Evolutionary conservation across 2,888 invertebrate genomes (phyloP).

Genomic region (Hypselothyrea guttata): DNA sequence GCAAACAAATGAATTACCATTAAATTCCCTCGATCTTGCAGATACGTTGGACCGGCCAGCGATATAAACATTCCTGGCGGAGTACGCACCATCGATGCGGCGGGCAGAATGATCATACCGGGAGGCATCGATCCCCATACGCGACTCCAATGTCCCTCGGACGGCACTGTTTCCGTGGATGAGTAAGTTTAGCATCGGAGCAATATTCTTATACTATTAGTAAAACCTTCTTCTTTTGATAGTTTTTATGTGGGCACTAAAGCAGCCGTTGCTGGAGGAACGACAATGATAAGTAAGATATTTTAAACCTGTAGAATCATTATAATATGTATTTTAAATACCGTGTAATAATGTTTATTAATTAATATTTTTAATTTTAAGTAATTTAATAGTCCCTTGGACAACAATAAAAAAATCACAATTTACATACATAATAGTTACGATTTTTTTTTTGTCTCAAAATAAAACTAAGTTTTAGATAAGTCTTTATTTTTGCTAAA

Average conservation of each 20-base stretch:
- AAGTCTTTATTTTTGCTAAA: too few relatives aligned
- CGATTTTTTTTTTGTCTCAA: too few relatives aligned
- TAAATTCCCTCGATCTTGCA: conserved; percentile 22
- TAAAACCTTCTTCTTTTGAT: not conserved
- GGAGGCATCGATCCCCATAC: conserved; percentile 99
- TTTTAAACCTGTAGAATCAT: too few relatives aligned
- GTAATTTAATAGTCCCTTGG: not conserved
- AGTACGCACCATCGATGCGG: conserved; percentile 95
- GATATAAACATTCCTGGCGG: conserved; percentile 89
- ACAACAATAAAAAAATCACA: too few relatives aligned
- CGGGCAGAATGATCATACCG: conserved; percentile 95
- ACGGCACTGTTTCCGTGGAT: conserved; percentile 93
- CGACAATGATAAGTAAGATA: conserved; percentile 98
- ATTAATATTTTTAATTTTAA: too few relatives aligned
- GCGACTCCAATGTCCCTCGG: conserved; percentile 95
- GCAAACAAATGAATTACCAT: not conserved
- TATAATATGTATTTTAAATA: too few relatives aligned
- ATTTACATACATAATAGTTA: too few relatives aligned
- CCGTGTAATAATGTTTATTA: too few relatives aligned
- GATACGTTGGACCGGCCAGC: conserved; percentile 81
- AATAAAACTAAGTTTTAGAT: too few relatives aligned
- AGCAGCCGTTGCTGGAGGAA: conserved; percentile 98
- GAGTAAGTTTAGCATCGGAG: conserved; percentile 90
- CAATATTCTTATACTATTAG: conserved; percentile 85
- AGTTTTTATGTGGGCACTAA: conserved; percentile 97